phyloP scores from a whole-genome alignment of 1,140 invertebrate genomes.

The Euschistus heros region DNA sequence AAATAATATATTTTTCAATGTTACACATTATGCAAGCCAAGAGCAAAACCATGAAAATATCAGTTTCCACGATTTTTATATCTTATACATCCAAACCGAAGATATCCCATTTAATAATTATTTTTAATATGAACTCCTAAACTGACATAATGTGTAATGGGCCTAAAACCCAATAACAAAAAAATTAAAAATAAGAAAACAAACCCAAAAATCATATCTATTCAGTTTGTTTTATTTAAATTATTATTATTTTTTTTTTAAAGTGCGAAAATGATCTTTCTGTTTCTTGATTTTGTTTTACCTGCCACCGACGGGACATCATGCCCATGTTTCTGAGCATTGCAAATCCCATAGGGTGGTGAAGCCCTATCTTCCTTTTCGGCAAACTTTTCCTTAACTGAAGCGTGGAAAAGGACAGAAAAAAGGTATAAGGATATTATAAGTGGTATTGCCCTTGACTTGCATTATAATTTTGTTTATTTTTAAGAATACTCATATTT shows the following conservation, averaged over 20 bases:
- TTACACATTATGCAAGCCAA: constrained; percentile 15
- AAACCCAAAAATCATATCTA: constrained; percentile 15
- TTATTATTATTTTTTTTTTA: not conserved
- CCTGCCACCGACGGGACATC: constrained; percentile 17
- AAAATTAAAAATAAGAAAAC: not conserved
- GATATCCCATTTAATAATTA: no score
- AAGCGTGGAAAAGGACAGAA: constrained; percentile 19
- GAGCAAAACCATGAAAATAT: constrained; percentile 2
- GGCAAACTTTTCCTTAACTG: constrained; percentile 22
- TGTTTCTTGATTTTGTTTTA: not conserved
- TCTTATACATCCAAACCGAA: no score
- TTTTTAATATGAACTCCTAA: not conserved
- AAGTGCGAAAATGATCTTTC: not conserved
- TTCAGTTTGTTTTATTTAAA: not conserved
- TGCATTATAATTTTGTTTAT: not conserved
- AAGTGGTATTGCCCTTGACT: constrained; percentile 1
- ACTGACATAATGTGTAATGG: constrained; percentile 16
- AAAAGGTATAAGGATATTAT: constrained; percentile 2
- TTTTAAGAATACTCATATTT: not conserved
- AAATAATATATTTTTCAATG: no score
- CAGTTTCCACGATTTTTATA: not conserved
- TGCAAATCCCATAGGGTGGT: constrained; percentile 8
- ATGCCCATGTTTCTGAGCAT: constrained; percentile 14
- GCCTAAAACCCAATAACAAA: not conserved
- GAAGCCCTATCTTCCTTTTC: constrained; percentile 17